Evolutionary conservation across 2,797 vertebrate species (phyloP).

Genomic region (Phoxinus dragarum): DNA sequence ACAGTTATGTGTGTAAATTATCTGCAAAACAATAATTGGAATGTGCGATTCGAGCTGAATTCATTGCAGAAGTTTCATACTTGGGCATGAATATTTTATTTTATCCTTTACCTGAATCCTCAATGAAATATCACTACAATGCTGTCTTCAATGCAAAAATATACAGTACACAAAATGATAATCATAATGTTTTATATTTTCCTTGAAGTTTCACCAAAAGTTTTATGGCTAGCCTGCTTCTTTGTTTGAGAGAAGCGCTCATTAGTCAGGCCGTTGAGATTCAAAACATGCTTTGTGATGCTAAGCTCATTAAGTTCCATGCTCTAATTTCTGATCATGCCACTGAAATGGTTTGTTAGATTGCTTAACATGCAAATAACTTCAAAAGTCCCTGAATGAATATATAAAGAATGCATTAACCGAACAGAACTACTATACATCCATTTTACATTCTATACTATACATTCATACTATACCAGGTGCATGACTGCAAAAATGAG

Average conservation of each 20-base stretch:
- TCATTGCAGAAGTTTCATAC: neutral
- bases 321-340: conserved; percentile 33
- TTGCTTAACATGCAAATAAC: conserved; percentile 13
- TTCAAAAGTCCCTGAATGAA: conserved; percentile 4
- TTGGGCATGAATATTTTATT: neutral
- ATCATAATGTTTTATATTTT: conserved; percentile 2
- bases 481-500: neutral
- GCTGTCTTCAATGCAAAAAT: neutral
- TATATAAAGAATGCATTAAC: neutral
- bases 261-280: conserved; percentile 7
- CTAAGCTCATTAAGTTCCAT: conserved; percentile 33
- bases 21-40: neutral
- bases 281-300: conserved; percentile 23
- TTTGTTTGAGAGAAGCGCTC: conserved; percentile 11
- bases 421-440: neutral
- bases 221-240: neutral
- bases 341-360: conserved; percentile 15
- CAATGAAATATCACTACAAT: neutral
- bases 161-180: too few relatives aligned
- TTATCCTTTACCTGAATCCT: neutral
- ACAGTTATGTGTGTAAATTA: neutral
- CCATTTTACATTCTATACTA: neutral
- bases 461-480: too few relatives aligned
- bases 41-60: neutral
- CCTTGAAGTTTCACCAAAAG: neutral